phyloP scores from a whole-genome alignment of 2,113 vertebrate genomes.

The Apaloderma vittatum region DNA sequence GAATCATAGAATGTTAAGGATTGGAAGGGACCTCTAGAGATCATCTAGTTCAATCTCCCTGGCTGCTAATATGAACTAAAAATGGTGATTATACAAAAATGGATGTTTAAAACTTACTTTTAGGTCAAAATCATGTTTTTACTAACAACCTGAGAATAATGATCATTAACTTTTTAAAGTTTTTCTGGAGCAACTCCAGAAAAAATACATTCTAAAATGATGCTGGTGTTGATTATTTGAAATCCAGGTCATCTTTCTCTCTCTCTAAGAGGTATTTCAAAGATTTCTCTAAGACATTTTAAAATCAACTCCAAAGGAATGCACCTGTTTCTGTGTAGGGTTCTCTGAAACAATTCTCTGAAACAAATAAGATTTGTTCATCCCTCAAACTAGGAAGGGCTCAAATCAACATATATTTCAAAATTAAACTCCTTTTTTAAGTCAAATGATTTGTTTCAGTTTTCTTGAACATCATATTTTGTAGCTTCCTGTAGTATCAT shows the following conservation, averaged over 20 bases:
- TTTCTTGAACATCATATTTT: not conserved
- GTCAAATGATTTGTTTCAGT: not conserved
- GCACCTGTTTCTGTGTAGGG: not conserved
- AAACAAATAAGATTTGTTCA: not conserved
- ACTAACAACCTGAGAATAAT: not conserved
- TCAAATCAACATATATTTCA: not conserved
- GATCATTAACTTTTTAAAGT: not conserved
- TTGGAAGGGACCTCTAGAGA: too few relatives aligned
- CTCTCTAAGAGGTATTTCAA: not conserved
- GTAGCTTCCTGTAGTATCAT: not conserved
- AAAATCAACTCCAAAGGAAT: not conserved
- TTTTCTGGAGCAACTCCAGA: not conserved
- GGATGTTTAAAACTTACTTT: not conserved
- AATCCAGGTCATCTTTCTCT: accelerated
- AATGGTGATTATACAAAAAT: not conserved
- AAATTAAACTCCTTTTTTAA: not conserved
- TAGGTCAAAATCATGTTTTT: not conserved
- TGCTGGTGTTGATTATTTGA: not conserved
- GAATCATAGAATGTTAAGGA: too few relatives aligned
- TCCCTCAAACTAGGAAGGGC: not conserved
- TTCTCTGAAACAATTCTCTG: not conserved
- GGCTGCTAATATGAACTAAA: not conserved
- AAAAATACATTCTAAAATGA: not conserved
- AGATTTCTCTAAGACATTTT: not conserved
- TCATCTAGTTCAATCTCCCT: too few relatives aligned